Percentiles rank a stretch among this genome's conserved stretches.
These are phyloP conservation scores for Mormyrus hasselquistii DNA, from an alignment of 2,797 vertebrate genomes.

Conservation along the genomic window DNA sequence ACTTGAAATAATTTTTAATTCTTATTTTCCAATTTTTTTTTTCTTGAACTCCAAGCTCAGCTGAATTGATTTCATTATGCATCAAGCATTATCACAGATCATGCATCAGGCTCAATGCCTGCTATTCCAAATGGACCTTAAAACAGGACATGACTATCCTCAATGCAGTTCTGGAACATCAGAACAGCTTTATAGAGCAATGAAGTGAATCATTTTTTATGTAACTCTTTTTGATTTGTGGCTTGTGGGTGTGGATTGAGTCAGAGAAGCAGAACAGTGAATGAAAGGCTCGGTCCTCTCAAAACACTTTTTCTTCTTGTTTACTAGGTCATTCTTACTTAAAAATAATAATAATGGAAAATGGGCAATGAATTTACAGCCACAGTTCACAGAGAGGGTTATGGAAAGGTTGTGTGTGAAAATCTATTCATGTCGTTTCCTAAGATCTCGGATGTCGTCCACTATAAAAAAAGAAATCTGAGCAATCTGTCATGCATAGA, in stretches of 20 bases:
- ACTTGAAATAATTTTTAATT: background rate
- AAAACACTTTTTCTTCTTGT: background rate
- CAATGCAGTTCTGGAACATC: background rate
- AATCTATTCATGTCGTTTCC: background rate
- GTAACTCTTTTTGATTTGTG: constrained; percentile 19
- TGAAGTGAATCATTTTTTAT: constrained; percentile 14
- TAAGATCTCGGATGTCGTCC: background rate
- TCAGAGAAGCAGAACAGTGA: constrained; percentile 15
- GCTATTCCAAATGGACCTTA: background rate
- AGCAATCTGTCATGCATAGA: background rate
- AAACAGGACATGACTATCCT: background rate
- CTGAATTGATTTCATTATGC: background rate
- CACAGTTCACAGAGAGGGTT: background rate
- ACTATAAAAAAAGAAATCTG: background rate
- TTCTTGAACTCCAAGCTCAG: background rate
- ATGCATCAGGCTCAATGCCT: background rate
- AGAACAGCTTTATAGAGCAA: background rate
- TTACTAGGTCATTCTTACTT: background rate
- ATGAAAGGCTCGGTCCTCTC: background rate
- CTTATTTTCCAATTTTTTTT: background rate
- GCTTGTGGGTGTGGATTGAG: constrained; percentile 19
- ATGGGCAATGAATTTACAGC: background rate
- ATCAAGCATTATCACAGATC: background rate
- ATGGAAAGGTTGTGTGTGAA: background rate
- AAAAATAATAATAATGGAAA: background rate